Evolutionary conservation across 1,140 invertebrate genomes (phyloP).

Genomic region (Diachasmimorpha longicaudata): DNA sequence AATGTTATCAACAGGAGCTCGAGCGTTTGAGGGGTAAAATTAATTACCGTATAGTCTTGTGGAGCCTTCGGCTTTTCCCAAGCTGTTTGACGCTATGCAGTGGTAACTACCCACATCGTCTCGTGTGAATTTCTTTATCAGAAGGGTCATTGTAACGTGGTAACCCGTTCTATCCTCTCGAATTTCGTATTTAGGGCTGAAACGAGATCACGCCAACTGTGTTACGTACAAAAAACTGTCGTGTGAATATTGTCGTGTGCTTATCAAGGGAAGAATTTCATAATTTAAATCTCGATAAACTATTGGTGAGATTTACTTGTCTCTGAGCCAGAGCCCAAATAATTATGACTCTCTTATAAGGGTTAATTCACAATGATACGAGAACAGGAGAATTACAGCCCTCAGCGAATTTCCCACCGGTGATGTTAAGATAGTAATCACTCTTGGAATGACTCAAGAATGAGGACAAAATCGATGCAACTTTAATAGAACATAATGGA

Average conservation of each 20-base stretch:
- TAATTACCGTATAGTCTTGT: conserved; percentile 80
- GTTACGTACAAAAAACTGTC: too few species aligned
- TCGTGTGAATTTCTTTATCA: conserved; percentile 75
- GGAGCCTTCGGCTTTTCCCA: conserved; percentile 81
- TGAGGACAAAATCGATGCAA: background rate
- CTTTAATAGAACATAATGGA: background rate
- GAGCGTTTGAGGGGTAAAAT: background rate
- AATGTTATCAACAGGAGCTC: background rate
- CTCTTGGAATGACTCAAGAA: background rate
- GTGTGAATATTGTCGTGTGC: too few species aligned
- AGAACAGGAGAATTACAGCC: background rate
- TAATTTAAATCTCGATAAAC: too few species aligned
- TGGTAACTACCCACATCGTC: conserved; percentile 86
- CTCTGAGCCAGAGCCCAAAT: too few species aligned
- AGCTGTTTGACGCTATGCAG: conserved; percentile 83
- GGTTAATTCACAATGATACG: too few species aligned
- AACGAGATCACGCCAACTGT: conserved; percentile 17
- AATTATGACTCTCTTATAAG: too few species aligned
- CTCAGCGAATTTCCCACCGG: background rate
- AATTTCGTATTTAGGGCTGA: conserved; percentile 79
- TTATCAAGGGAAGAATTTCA: too few species aligned
- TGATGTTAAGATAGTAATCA: conserved; percentile 1
- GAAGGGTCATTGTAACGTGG: conserved; percentile 79
- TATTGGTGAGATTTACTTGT: too few species aligned
- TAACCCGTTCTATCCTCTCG: conserved; percentile 77